Base-by-base conservation (phyloP, 2,888 invertebrate genomes). In the Sepioteuthis lessoniana region DNA sequence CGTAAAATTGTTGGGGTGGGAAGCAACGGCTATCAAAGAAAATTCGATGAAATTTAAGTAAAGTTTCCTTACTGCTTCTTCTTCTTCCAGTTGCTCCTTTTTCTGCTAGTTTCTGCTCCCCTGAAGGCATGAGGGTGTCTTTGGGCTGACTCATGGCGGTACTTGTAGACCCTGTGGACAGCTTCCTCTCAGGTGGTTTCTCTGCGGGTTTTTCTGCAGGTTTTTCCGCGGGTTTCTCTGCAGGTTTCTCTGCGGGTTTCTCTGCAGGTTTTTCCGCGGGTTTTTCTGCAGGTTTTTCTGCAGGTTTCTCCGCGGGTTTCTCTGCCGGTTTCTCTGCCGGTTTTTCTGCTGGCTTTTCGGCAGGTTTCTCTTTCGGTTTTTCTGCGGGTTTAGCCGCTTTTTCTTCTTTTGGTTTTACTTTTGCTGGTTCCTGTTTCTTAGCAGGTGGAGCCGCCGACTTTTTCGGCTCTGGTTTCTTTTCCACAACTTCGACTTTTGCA, bases 401-500 rank as follows among this genome's bases (percentile, higher is more conserved):
- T 7, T n/a, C 47, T 47, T 92, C 47, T 91, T 91, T 91, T 37
- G 25, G 31, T 25, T 91, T 91, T 7, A 0, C 13, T 21, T 38
- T 91, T 46, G 38, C 28, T 38, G 91, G 38, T 38, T 38, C 91
- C 28, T 25, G 25, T 91, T 91, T 91, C 91, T 38, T 37, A 1
- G 38, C 42, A 31, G 25, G 38, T 91, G 90, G 5, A 37, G 90
- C n/a, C 8, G 38, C 91, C 91, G 42, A 31, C 16, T 4, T 91
- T 35, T 92, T 92, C 4, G 92, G 46, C 10, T 92, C 92, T 28
- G 92, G 38, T 92, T 92, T 92, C 31, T 92, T 92, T 42, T 92
- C 92, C 31, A 92, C 47, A 37, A 92, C 92, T 92, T 92, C 92
- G n/a, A 92, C 47, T 47, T 92, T 92, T 92, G 46, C 19, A n/a